These are phyloP conservation scores for Caretta caretta DNA, from an alignment of 2,113 vertebrate species.

Conservation along the genomic window DNA sequence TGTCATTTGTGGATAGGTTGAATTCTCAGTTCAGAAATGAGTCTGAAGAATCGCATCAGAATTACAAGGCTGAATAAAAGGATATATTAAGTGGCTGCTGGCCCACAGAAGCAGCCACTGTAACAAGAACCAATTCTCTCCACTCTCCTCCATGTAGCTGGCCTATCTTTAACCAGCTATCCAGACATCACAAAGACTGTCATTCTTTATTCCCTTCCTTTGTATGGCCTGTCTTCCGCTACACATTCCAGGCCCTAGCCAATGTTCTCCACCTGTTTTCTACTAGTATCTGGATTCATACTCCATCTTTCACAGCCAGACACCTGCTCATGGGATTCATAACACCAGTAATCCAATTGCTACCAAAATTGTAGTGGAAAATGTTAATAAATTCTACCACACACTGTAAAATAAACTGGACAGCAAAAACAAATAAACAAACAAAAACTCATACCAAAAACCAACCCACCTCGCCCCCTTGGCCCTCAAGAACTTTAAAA, in stretches of 20 bases:
- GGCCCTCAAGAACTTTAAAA: background rate
- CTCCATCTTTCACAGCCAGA: background rate
- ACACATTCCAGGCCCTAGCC: background rate
- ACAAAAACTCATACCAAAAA: background rate
- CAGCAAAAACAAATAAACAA: background rate
- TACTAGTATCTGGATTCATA: background rate
- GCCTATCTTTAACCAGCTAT: background rate
- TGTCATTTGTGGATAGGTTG: background rate
- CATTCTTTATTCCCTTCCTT: accelerated
- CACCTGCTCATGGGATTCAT: background rate
- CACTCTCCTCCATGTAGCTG: background rate
- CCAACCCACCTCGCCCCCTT: background rate
- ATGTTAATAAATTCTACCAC: background rate
- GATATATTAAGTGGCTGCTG: background rate
- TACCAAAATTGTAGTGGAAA: background rate
- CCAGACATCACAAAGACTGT: background rate
- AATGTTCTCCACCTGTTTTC: background rate
- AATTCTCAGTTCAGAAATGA: background rate
- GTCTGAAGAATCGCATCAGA: background rate
- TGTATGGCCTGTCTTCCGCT: background rate
- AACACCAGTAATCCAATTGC: background rate
- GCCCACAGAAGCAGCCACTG: background rate
- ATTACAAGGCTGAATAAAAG: background rate
- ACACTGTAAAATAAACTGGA: background rate
- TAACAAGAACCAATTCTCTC: background rate